Conservation (phyloP, 2,113 vertebrate species). For the Equus quagga region DNA sequence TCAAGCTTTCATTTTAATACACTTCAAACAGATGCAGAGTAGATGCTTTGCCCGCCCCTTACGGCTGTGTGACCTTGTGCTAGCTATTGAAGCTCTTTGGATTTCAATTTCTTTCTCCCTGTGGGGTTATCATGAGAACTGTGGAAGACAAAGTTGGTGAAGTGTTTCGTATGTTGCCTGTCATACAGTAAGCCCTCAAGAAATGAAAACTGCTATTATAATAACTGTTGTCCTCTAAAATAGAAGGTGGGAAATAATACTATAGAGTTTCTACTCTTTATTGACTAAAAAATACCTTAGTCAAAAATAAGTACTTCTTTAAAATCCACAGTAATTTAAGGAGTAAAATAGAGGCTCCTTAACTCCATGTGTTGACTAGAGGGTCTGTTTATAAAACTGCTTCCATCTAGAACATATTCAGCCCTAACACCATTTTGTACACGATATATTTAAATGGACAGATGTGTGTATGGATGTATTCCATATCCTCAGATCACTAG, state of each 20-base stretch:
- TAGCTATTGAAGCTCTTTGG: neutral
- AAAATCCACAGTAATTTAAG: neutral
- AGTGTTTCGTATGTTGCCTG: neutral
- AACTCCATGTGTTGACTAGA: neutral
- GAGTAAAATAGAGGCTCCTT: neutral
- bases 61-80: neutral
- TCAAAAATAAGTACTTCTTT: slow-evolving; percentile 33
- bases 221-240: neutral
- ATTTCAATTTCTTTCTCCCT: neutral
- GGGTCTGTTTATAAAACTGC: neutral
- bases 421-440: neutral
- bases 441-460: neutral
- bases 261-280: neutral
- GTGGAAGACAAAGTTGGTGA: neutral
- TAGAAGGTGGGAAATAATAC: neutral
- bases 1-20: neutral
- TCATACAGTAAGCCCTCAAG: neutral
- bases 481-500: neutral
- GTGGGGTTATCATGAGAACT: neutral
- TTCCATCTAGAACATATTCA: neutral
- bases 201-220: neutral
- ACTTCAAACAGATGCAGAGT: neutral
- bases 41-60: neutral
- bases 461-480: neutral
- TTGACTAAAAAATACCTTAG: slow-evolving; percentile 3